A percentile compares a stretch with the other conserved stretches of the same genome.
Conservation (phyloP, 1,140 invertebrate species). For the Diachasmimorpha longicaudata region DNA sequence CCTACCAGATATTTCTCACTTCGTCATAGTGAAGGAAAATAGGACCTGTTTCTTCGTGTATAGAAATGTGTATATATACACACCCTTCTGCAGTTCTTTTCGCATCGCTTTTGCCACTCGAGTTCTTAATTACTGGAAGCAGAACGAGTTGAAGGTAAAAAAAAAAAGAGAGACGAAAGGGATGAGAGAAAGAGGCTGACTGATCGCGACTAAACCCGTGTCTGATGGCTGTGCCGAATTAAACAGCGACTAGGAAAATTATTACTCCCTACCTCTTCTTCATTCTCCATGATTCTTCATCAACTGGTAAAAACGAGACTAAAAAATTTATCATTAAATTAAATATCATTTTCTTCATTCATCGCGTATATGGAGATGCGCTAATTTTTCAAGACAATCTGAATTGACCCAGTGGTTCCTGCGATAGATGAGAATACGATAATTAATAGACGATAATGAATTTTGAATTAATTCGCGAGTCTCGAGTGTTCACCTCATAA, state of each 20-base stretch:
- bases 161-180: not conserved
- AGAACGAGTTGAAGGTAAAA: conserved; percentile 44
- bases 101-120: conserved; percentile 17
- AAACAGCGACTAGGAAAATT: conserved; percentile 44
- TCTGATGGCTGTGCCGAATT: conserved; percentile 44
- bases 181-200: conserved; percentile 39
- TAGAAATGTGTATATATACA: conserved; percentile 14
- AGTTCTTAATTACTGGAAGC: conserved; percentile 48
- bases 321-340: not conserved
- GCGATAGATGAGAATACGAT: no score
- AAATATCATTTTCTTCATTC: not conserved
- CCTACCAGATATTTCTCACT: conserved; percentile 10
- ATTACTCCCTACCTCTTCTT: conserved; percentile 18
- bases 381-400: no score
- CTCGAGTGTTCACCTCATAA: no score
- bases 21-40: conserved; percentile 11
- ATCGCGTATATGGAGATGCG: no score
- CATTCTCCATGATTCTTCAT: not conserved
- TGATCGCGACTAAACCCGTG: conserved; percentile 38
- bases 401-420: no score
- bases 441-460: no score
- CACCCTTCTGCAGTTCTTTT: conserved; percentile 27
- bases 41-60: not conserved
- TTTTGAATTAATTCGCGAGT: no score
- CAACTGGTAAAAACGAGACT: not conserved